phyloP scores from a whole-genome alignment of 2,888 invertebrate species.

The Odontomyia ornata region DNA sequence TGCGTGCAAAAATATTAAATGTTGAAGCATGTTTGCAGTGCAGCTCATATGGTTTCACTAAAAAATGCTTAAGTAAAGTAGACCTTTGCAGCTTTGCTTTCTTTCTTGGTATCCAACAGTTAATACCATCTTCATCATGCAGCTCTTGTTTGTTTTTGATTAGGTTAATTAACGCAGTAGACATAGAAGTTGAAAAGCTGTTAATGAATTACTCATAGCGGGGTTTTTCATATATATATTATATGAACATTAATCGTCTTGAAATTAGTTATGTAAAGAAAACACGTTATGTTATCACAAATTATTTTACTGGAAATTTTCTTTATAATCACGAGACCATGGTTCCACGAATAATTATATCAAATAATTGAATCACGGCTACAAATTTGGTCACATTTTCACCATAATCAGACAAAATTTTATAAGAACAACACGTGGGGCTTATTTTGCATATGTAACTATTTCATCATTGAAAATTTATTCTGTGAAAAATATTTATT shows the following conservation, averaged over 20 bases:
- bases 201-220: background rate
- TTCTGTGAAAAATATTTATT: background rate
- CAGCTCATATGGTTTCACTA: background rate
- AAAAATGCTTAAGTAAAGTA: too few species aligned
- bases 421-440: background rate
- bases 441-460: background rate
- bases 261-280: too few species aligned
- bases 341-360: background rate
- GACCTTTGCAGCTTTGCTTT: too few species aligned
- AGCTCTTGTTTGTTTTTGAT: background rate
- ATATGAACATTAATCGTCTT: background rate
- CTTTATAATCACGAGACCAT: too few species aligned
- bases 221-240: background rate
- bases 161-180: background rate
- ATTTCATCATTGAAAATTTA: background rate
- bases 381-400: background rate
- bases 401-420: background rate
- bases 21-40: background rate
- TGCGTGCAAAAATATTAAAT: background rate
- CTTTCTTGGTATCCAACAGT: background rate
- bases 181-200: background rate
- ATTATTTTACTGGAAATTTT: too few species aligned
- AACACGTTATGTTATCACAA: background rate
- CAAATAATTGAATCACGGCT: background rate
- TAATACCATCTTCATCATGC: background rate